These are phyloP conservation scores for Drosophila tripunctata DNA, from an alignment of 2,888 invertebrate species.

Conservation along the genomic window DNA sequence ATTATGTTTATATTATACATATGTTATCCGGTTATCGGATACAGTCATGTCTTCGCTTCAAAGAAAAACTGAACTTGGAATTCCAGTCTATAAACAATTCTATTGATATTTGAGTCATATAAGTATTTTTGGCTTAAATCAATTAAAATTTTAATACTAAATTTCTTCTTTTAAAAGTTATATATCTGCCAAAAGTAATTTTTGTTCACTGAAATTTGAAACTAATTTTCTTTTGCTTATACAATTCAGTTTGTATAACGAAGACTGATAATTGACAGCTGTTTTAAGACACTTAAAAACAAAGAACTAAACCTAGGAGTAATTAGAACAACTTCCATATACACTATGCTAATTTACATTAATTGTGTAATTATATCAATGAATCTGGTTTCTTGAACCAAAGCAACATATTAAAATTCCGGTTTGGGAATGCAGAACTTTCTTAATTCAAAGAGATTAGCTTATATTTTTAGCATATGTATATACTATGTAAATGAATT, in stretches of 20 bases:
- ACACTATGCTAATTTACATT: background rate
- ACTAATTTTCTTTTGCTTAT: background rate
- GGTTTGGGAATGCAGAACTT: conserved; percentile 8
- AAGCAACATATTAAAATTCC: conserved; percentile 4
- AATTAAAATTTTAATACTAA: no score
- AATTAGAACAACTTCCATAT: background rate
- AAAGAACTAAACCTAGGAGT: background rate
- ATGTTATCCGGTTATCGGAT: conserved; percentile 15
- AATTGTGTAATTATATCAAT: background rate
- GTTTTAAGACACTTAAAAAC: background rate
- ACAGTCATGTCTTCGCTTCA: conserved; percentile 11
- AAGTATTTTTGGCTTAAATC: no score
- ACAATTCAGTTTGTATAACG: background rate
- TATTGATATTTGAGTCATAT: no score
- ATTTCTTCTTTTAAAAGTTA: no score
- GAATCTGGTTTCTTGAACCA: background rate
- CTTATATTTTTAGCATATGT: no score
- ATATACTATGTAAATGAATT: no score
- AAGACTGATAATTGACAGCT: conserved; percentile 10
- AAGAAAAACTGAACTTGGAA: no score
- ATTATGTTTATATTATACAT: conserved; percentile 49
- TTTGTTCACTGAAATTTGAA: no score
- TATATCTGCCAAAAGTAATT: no score
- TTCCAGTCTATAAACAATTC: no score
- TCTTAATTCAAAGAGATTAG: background rate